Conservation (phyloP, 2,113 vertebrate genomes). For the Phaetusa simplex region DNA sequence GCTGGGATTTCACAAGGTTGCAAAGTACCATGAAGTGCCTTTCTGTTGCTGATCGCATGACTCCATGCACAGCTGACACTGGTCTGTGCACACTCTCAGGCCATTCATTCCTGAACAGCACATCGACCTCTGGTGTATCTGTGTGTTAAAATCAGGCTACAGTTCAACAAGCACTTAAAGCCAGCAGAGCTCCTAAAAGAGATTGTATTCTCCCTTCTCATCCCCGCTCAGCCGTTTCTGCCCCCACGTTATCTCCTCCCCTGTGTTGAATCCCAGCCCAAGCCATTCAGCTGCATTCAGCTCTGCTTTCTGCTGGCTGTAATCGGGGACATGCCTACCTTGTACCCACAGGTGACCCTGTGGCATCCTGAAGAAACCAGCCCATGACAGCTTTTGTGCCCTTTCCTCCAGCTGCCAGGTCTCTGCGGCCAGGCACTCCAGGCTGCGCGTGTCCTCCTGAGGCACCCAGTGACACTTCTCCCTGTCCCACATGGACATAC, state of each 20-base stretch:
- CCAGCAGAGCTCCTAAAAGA: neutral
- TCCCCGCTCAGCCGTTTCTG: neutral
- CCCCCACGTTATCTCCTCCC: neutral
- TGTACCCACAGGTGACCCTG: neutral
- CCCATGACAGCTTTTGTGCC: neutral
- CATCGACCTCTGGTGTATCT: neutral
- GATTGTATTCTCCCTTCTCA: neutral
- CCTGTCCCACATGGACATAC: fast-evolving
- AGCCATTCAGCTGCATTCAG: neutral
- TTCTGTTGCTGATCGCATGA: neutral
- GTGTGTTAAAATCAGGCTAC: neutral
- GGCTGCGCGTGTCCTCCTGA: neutral
- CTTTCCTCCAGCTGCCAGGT: neutral
- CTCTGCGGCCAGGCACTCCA: neutral
- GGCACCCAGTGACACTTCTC: neutral
- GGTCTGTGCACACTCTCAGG: neutral
- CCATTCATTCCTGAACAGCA: neutral
- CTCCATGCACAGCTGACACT: neutral
- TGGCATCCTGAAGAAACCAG: neutral
- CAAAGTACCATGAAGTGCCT: neutral
- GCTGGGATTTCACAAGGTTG: neutral
- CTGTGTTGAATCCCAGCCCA: neutral
- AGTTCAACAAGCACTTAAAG: neutral
- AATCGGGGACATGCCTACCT: neutral
- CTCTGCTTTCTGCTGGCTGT: neutral